phyloP scores from a whole-genome alignment of 2,113 vertebrate species.

The Etheostoma cragini region DNA sequence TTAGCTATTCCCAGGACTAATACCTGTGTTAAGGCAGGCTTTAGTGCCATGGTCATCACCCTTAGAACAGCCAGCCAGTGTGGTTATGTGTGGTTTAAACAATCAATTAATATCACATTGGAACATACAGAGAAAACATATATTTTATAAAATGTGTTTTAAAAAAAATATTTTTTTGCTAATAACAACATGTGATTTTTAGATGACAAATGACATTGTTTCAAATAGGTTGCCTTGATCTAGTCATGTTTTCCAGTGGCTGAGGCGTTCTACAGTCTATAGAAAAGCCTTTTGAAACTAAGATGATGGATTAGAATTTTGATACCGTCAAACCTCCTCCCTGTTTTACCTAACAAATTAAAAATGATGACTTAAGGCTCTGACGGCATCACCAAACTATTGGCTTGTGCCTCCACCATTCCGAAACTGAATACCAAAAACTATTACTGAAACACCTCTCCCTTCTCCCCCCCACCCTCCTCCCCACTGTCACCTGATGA shows the following conservation, averaged over 20 bases:
- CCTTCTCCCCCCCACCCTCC: too few relatives aligned
- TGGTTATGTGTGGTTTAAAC: background rate
- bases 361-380: too few relatives aligned
- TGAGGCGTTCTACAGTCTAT: background rate
- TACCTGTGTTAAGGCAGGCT: conserved; percentile 23
- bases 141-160: background rate
- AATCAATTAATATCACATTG: background rate
- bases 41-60: conserved; percentile 11
- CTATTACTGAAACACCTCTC: too few relatives aligned
- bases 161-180: background rate
- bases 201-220: background rate
- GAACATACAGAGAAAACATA: background rate
- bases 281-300: background rate
- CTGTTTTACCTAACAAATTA: too few relatives aligned
- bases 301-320: background rate
- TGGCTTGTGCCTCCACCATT: too few relatives aligned
- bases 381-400: too few relatives aligned
- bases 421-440: too few relatives aligned
- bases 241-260: background rate
- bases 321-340: too few relatives aligned
- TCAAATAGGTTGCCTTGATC: background rate
- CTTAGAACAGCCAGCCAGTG: background rate
- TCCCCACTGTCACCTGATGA: too few relatives aligned
- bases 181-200: background rate
- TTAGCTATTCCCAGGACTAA: conserved; percentile 6